Evolutionary conservation across 1,140 invertebrate genomes (phyloP), one percentile per base, ranked within the genome.

Genomic region (Drosophila athabasca): DNA sequence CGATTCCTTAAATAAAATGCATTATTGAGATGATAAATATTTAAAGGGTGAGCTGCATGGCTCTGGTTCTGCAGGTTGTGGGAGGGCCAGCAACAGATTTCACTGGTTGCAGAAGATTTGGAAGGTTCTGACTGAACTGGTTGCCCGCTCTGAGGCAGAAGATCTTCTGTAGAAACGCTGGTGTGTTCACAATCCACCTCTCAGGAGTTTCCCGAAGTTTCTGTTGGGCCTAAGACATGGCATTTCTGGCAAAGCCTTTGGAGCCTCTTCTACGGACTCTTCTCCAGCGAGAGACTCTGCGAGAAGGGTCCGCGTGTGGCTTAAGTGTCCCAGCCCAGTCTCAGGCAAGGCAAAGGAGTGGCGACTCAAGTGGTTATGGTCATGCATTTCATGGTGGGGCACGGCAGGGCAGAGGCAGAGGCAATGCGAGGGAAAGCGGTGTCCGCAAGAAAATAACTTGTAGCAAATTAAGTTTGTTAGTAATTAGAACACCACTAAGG

Each of bases 401-500:
- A 9, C 2, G 29, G 29, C 2, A 31, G 8, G 29, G 45, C 46
- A 62, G 55, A 64, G 29, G 45, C 46, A 62, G 55, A 64, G 19
- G n/a, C 29, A 46, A 58, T 59, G 31, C 43, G 68, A 31, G 31
- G 46, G 68, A 31, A 70, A 65, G 76, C 64, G 66, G 75, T 68
- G 71, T 75, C 71, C 72, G 62, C 73, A 75, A 49, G 72, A 76
- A 88, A 88, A 87, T 87, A 87, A 88, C 83, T 87, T 88, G 84
- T 74, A 88, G 84, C 67, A 88, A 88, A 88, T 88, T 89, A 89
- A 88, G 79, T 88, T 88, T 88, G 84, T 88, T 88, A 84, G 85
- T 84, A 89, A 88, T 88, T 88, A 88, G 84, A 88, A 89, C 76
- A 88, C 83, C 83, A 88, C 83, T 88, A 88, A 88, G 83, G 79